Conservation (phyloP, 2,113 vertebrate genomes). For the Sorex fumeus region DNA sequence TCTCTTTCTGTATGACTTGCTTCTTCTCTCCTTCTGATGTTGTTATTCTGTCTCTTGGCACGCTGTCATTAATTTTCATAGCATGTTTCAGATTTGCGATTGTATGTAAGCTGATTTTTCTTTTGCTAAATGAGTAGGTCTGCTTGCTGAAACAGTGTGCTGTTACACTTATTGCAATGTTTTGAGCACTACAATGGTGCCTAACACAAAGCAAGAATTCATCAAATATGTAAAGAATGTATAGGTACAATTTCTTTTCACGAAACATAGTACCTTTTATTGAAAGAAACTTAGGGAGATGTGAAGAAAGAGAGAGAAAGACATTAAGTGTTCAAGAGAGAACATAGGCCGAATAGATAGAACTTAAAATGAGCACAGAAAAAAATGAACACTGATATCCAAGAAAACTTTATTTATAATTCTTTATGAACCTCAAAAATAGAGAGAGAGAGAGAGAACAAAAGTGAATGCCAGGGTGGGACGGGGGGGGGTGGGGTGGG, state of each 20-base stretch:
- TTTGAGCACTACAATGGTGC: neutral
- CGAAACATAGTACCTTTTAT: too few species aligned
- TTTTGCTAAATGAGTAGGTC: neutral
- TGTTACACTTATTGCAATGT: neutral
- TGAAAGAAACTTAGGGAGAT: too few species aligned
- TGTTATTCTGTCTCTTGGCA: neutral
- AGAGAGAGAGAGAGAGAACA: too few species aligned
- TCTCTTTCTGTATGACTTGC: neutral
- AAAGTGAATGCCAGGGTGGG: too few species aligned
- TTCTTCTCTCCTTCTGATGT: neutral
- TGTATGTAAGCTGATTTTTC: neutral
- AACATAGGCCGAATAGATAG: too few species aligned
- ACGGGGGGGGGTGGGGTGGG: too few species aligned
- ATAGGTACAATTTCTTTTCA: neutral
- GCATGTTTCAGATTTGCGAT: slow-evolving; percentile 31
- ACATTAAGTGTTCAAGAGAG: too few species aligned
- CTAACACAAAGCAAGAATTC: neutral
- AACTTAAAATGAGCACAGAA: neutral
- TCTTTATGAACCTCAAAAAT: too few species aligned
- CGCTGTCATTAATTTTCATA: neutral
- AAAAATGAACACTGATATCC: neutral
- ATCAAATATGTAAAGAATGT: neutral
- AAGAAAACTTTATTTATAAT: slow-evolving; percentile 11
- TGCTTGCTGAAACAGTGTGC: neutral
- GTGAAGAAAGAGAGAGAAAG: too few species aligned